A percentile compares a stretch with the other conserved stretches of the same genome.
Evolutionary conservation across 2,113 vertebrate species (phyloP).

Genomic region (Muscicapa adusta): DNA sequence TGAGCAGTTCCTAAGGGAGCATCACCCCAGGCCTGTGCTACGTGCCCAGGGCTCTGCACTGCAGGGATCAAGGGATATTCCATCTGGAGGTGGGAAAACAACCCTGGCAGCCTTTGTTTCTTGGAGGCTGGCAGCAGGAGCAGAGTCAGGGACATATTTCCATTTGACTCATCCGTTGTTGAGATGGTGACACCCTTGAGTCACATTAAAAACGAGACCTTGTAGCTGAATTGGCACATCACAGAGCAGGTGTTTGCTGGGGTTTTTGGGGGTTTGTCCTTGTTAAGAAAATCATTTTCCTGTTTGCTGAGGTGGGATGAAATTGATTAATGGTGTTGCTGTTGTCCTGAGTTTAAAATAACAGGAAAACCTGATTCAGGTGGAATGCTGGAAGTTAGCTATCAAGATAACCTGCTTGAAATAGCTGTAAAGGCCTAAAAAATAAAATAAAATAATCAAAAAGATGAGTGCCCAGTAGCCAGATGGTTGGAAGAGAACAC

Average conservation of each 20-base stretch:
- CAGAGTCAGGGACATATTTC: not conserved
- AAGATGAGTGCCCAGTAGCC: conserved; percentile 39
- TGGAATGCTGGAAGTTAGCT: not conserved
- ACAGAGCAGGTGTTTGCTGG: not conserved
- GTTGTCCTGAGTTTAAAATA: conserved; percentile 8
- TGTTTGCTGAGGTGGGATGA: not conserved
- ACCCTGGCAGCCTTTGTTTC: not conserved
- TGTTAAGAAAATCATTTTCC: not conserved
- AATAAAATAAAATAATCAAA: not conserved
- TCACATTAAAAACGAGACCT: not conserved
- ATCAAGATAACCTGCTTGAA: not conserved
- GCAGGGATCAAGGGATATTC: not conserved
- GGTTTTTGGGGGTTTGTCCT: not conserved
- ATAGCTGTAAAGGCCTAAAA: conserved; percentile 14
- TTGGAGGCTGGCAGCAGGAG: not conserved
- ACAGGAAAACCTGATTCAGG: not conserved
- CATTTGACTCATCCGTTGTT: conserved; percentile 46
- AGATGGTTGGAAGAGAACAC: conserved; percentile 69
- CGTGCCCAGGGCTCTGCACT: not conserved
- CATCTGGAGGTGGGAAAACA: not conserved
- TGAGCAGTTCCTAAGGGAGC: not conserved
- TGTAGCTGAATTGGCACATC: not conserved
- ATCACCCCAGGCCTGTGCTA: not conserved
- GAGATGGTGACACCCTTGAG: conserved; percentile 30
- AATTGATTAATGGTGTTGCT: not conserved